Evolutionary conservation across 2,888 invertebrate genomes (phyloP), one percentile per base, ranked within the genome.

Genomic region (Pollenia griseotomentosa): DNA sequence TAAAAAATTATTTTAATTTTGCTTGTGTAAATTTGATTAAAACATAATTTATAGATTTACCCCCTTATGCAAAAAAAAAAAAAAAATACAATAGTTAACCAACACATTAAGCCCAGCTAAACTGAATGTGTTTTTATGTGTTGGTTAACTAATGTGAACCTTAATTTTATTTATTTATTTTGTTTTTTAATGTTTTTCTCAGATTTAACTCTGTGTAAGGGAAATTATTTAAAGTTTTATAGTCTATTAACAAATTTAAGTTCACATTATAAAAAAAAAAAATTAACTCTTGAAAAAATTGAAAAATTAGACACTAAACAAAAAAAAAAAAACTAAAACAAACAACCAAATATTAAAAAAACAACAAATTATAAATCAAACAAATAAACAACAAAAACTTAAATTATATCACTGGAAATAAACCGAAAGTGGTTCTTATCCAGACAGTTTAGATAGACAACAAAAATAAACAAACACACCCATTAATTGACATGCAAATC

Each of bases 391-490:
- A 55, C 44, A 46, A 23, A 19, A 40, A 59, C 33, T 40, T 14
- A 40, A 40, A 40, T 40, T 19, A 59, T 16, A 59, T n/a, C 40
- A 33, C 12, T 57, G 55, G 19, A 42, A 61, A 61, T 11, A n/a
- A 53, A 70, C 16, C 51, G 14, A 40, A 71, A 73, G 19, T 48
- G 12, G 79, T 61, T 61, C 42, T 80, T 73, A 73, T 65, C 46
- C 1, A 33, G 10, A 12, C 5, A 65, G 14, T 51, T 80, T 16
- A 44, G 9, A 42, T 46, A 19, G 23, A 77, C 40, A 65, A 9
- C 0, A n/a, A 14, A 33, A 19, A 16, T 33, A 8, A 55, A n/a
- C 5, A 53, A 55, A 2, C 11, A 44, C 33, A 73, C 42, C 61
- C 14, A 74, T 14, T 63, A 33, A 71, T 42, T 63, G 71, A 55